A percentile compares a stretch with the other conserved stretches of the same genome.
These are phyloP conservation scores for Staurois parvus DNA, from an alignment of 2,797 vertebrate species.

Conservation along the genomic window DNA sequence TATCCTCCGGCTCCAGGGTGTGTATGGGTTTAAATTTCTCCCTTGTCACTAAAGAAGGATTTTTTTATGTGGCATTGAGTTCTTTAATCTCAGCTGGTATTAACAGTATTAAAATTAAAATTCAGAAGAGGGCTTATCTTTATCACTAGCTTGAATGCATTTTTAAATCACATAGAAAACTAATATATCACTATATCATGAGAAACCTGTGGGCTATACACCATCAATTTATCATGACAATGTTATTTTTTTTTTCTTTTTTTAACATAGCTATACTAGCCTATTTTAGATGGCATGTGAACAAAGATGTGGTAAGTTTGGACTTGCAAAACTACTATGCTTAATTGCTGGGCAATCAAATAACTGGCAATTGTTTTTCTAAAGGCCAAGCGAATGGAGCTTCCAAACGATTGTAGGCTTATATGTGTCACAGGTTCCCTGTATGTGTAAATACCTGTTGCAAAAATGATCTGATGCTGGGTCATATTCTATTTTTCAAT, in stretches of 20 bases:
- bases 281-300: too few species aligned
- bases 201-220: conserved; percentile 25
- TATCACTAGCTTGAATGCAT: neutral
- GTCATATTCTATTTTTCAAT: too few species aligned
- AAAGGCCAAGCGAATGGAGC: too few species aligned
- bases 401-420: too few species aligned
- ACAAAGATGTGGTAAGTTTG: too few species aligned
- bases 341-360: too few species aligned
- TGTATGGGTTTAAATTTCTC: conserved; percentile 21
- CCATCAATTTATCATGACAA: neutral
- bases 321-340: too few species aligned
- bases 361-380: too few species aligned
- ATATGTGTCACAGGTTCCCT: too few species aligned
- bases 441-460: too few species aligned
- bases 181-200: conserved; percentile 4
- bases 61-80: neutral
- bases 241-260: neutral
- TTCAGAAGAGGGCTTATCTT: neutral
- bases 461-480: too few species aligned
- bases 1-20: conserved; percentile 3
- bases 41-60: neutral
- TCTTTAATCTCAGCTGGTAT: conserved; percentile 15
- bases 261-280: too few species aligned
- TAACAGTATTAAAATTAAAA: conserved; percentile 23
- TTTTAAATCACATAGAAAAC: conserved; percentile 19